Evolutionary conservation across 2,113 vertebrate species (phyloP).

Genomic region (Melanotaenia duboulayi): DNA sequence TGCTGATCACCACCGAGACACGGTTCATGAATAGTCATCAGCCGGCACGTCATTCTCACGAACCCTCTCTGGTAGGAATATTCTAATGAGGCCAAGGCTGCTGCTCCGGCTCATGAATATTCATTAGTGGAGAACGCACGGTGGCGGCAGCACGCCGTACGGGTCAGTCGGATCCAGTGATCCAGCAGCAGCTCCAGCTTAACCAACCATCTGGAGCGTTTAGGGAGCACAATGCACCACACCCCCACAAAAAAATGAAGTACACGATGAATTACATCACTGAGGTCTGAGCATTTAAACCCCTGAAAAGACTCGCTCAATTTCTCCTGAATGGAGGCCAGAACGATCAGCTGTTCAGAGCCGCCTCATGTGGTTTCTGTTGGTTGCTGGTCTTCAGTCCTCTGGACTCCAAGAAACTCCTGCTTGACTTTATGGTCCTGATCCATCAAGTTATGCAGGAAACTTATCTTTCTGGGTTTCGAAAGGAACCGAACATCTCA

Average conservation of each 20-base stretch:
- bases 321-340: no score
- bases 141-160: background rate
- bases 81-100: slow-evolving; percentile 63
- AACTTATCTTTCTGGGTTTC: no score
- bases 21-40: slow-evolving; percentile 66
- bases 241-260: background rate
- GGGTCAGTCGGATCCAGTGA: slow-evolving; percentile 55
- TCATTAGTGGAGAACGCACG: slow-evolving; percentile 44
- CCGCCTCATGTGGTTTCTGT: background rate
- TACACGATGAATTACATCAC: slow-evolving; percentile 41
- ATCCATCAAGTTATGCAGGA: no score
- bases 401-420: no score
- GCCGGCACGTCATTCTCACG: slow-evolving; percentile 41
- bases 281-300: background rate
- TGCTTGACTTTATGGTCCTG: no score
- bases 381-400: background rate
- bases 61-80: slow-evolving; percentile 60
- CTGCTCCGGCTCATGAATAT: slow-evolving; percentile 63
- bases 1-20: slow-evolving; percentile 1
- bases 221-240: slow-evolving; percentile 47
- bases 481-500: no score
- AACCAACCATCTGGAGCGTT: slow-evolving; percentile 72
- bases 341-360: background rate
- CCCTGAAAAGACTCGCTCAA: background rate
- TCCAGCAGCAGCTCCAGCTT: slow-evolving; percentile 56